phyloP scores from a whole-genome alignment of 2,888 invertebrate genomes.

The Dinocampus coccinellae region DNA sequence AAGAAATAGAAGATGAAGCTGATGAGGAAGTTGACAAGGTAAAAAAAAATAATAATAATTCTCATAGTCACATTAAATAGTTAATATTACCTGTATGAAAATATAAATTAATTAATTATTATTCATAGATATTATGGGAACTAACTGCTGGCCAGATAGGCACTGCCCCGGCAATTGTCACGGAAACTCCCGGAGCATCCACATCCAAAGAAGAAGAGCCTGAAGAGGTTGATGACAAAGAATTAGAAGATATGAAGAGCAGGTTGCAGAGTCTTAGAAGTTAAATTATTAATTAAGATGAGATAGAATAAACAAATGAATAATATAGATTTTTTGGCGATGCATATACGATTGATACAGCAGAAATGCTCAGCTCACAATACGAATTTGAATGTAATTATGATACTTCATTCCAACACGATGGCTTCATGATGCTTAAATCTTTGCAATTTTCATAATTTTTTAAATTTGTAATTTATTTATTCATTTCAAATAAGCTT shows the following conservation, averaged over 20 bases:
- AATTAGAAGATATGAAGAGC: slow-evolving; percentile 92
- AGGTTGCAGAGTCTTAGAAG: slow-evolving; percentile 89
- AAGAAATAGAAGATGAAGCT: slow-evolving; percentile 96
- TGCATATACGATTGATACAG: slow-evolving; percentile 16
- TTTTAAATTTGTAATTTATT: background rate
- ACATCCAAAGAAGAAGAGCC: slow-evolving; percentile 75
- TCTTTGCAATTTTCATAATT: no score
- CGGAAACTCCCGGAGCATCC: slow-evolving; percentile 74
- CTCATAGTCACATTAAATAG: background rate
- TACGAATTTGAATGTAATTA: background rate
- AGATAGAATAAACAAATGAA: background rate
- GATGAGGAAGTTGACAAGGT: slow-evolving; percentile 94
- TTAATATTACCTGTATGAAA: background rate
- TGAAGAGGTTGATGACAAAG: slow-evolving; percentile 78
- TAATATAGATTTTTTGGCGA: background rate
- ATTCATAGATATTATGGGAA: slow-evolving; percentile 82
- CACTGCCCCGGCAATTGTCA: slow-evolving; percentile 87
- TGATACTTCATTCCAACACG: background rate
- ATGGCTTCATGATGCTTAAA: no score
- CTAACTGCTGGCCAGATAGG: slow-evolving; percentile 92
- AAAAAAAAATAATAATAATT: slow-evolving; percentile 30
- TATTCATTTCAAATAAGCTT: background rate
- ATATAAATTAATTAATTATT: slow-evolving; percentile 5
- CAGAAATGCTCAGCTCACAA: background rate
- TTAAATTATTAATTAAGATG: slow-evolving; percentile 69